phyloP scores from a whole-genome alignment of 2,797 vertebrate species.

The Psittacula derbiana region DNA sequence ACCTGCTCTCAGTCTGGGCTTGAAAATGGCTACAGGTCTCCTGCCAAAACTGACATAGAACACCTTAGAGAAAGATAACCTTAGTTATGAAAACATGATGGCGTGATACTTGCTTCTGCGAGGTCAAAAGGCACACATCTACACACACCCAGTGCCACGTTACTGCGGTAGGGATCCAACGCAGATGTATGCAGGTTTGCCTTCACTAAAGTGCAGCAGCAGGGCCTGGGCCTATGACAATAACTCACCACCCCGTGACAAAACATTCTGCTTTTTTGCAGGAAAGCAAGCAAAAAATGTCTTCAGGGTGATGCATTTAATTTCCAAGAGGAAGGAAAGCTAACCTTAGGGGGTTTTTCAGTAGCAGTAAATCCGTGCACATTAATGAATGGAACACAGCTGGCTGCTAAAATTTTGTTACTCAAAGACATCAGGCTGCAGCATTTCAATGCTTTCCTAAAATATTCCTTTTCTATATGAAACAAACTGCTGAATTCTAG shows the following conservation, averaged over 20 bases:
- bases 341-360: fast-evolving
- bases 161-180: not conserved
- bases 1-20: not conserved
- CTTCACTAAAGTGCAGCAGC: not conserved
- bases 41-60: not conserved
- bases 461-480: not conserved
- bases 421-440: not conserved
- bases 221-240: not conserved
- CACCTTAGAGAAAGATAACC: not conserved
- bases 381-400: not conserved
- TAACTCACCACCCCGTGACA: not conserved
- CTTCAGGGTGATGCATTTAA: not conserved
- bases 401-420: not conserved
- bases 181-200: not conserved
- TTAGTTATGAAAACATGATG: not conserved
- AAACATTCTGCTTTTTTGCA: not conserved
- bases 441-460: not conserved
- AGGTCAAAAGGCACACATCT: not conserved
- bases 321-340: not conserved
- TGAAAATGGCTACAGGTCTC: not conserved
- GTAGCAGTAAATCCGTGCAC: not conserved
- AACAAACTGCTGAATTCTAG: not conserved
- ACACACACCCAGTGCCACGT: fast-evolving
- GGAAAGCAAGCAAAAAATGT: not conserved
- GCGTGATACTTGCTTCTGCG: not conserved